Evolutionary conservation across 1,140 invertebrate species (phyloP).

Genomic region (Drosophila guanche): DNA sequence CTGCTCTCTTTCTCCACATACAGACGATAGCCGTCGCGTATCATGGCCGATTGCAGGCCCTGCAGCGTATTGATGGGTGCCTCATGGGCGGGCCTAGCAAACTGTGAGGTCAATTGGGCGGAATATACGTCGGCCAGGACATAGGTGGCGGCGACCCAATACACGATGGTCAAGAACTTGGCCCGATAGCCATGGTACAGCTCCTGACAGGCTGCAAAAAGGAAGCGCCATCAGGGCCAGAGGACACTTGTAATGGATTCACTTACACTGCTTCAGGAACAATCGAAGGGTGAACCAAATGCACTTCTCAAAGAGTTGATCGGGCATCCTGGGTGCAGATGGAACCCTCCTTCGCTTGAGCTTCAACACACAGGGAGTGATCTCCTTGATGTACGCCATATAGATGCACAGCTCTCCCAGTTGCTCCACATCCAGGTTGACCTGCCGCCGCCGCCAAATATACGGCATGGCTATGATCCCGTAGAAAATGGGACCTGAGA

Average conservation of each 20-base stretch:
- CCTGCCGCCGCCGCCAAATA: constrained; percentile 66
- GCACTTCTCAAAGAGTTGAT: constrained; percentile 85
- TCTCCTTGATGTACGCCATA: constrained; percentile 76
- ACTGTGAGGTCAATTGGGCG: constrained; percentile 88
- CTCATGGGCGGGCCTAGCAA: constrained; percentile 87
- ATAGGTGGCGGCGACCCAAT: constrained; percentile 88
- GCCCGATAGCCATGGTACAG: constrained; percentile 86
- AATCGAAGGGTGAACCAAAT: constrained; percentile 88
- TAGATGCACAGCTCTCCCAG: constrained; percentile 40
- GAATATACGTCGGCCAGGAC: constrained; percentile 90
- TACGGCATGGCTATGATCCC: constrained; percentile 84
- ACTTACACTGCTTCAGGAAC: constrained; percentile 88
- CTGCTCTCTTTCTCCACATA: constrained; percentile 88
- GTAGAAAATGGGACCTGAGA: constrained; percentile 85
- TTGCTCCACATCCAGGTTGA: constrained; percentile 41
- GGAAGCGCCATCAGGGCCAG: not conserved
- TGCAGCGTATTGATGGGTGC: constrained; percentile 86
- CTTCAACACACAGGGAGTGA: constrained; percentile 47
- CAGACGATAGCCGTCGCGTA: constrained; percentile 85
- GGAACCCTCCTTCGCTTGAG: not conserved
- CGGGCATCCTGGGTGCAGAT: constrained; percentile 55
- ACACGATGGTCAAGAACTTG: constrained; percentile 86
- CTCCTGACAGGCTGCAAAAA: constrained; percentile 69
- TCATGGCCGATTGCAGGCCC: constrained; percentile 87
- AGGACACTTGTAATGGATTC: not conserved